These are phyloP conservation scores for Verasper variegatus DNA, from an alignment of 2,113 vertebrate genomes.

Conservation along the genomic window DNA sequence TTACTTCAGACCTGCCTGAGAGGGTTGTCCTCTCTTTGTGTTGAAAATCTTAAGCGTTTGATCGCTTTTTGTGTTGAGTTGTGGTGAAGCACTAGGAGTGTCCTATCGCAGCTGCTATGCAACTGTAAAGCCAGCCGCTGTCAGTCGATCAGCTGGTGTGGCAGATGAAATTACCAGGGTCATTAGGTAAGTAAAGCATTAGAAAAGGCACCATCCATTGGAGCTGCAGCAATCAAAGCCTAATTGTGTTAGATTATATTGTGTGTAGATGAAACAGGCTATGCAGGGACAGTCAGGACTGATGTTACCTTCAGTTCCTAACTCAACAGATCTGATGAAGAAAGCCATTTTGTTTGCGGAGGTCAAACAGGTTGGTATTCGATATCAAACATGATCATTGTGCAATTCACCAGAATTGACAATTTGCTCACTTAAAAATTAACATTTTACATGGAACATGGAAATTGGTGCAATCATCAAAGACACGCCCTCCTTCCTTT, in stretches of 20 bases:
- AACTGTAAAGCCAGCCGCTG: constrained; percentile 11
- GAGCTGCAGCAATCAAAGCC: not conserved
- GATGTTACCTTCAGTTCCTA: not conserved
- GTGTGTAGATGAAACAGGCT: constrained; percentile 1
- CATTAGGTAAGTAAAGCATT: too few species aligned
- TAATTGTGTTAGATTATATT: constrained; percentile 11
- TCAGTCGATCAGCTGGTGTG: constrained; percentile 16
- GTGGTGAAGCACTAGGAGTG: not conserved
- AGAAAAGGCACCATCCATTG: not conserved
- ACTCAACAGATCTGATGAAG: not conserved
- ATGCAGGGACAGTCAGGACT: not conserved
- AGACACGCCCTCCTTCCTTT: too few species aligned
- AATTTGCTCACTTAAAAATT: too few species aligned
- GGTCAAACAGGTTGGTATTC: too few species aligned
- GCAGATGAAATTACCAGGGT: too few species aligned
- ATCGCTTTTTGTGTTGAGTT: not conserved
- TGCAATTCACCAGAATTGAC: too few species aligned
- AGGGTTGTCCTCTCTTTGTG: not conserved
- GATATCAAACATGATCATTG: too few species aligned
- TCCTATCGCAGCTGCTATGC: constrained; percentile 7
- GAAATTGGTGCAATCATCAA: too few species aligned
- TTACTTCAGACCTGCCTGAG: not conserved
- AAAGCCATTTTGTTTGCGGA: too few species aligned
- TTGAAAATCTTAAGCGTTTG: not conserved
- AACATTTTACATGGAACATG: too few species aligned